These are phyloP conservation scores for Drosophila atroscutellata DNA, from an alignment of 2,888 invertebrate species.

Conservation along the genomic window DNA sequence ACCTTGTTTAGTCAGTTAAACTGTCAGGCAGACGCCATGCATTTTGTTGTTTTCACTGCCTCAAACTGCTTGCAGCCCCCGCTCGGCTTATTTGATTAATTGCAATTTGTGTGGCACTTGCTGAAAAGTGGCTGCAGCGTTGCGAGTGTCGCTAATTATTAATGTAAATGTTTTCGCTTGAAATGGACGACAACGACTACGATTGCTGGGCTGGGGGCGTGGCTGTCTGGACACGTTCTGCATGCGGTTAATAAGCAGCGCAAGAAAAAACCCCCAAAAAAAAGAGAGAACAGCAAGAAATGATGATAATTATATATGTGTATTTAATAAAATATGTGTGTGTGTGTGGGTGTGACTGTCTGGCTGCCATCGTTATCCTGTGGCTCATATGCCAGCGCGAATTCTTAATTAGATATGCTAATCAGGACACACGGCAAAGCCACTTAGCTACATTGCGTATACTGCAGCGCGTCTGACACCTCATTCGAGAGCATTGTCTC, in stretches of 20 bases:
- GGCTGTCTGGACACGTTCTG: constrained; percentile 41
- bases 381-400: constrained; percentile 58
- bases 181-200: constrained; percentile 38
- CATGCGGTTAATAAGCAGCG: constrained; percentile 64
- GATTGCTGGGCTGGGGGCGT: constrained; percentile 42
- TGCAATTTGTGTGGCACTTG: constrained; percentile 69
- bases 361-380: constrained; percentile 75
- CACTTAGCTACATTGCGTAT: constrained; percentile 69
- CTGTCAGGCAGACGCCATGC: constrained; percentile 65
- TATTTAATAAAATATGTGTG: neutral
- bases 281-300: neutral
- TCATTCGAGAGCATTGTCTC: constrained; percentile 46
- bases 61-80: neutral
- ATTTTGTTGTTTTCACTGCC: constrained; percentile 50
- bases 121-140: constrained; percentile 39
- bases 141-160: constrained; percentile 72
- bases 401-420: constrained; percentile 81
- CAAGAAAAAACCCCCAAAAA: neutral
- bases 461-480: constrained; percentile 62
- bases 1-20: constrained; percentile 81
- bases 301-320: constrained; percentile 23
- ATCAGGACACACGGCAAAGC: constrained; percentile 64
- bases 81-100: constrained; percentile 65
- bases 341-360: constrained; percentile 40
- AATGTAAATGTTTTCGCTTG: constrained; percentile 81